phyloP scores from a whole-genome alignment of 2,113 vertebrate species.

The Ariopsis seemanni region DNA sequence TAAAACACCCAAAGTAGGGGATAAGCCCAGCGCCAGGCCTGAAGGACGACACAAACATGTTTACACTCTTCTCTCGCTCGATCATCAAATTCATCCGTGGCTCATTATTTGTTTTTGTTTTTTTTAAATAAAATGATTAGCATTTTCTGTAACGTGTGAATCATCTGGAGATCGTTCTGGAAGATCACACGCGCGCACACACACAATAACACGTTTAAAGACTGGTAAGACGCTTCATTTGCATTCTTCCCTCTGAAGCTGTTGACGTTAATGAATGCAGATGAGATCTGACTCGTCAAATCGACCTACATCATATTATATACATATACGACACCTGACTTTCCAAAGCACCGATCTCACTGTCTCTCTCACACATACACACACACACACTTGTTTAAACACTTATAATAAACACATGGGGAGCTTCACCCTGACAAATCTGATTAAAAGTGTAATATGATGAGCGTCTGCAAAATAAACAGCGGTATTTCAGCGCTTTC shows the following conservation, averaged over 20 bases:
- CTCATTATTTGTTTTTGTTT: background rate
- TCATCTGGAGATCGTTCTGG: background rate
- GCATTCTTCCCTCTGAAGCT: background rate
- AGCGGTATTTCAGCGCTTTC: background rate
- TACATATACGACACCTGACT: background rate
- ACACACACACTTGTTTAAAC: background rate
- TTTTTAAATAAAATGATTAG: background rate
- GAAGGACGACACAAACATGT: background rate
- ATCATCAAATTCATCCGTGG: background rate
- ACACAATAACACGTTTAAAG: background rate
- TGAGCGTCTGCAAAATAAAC: background rate
- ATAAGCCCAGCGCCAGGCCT: constrained; percentile 1
- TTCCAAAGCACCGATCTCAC: background rate
- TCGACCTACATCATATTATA: background rate
- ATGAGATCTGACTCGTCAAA: background rate
- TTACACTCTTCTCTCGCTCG: background rate
- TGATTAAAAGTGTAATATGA: background rate
- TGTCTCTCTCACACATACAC: background rate
- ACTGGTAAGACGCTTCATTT: background rate
- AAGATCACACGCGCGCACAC: background rate
- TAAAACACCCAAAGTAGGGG: constrained; percentile 14
- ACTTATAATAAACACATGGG: background rate
- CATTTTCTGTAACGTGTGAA: background rate
- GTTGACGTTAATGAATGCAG: background rate
- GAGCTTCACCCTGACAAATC: background rate